phyloP scores from a whole-genome alignment of 2,113 vertebrate genomes.

The Sylvietta virens region DNA sequence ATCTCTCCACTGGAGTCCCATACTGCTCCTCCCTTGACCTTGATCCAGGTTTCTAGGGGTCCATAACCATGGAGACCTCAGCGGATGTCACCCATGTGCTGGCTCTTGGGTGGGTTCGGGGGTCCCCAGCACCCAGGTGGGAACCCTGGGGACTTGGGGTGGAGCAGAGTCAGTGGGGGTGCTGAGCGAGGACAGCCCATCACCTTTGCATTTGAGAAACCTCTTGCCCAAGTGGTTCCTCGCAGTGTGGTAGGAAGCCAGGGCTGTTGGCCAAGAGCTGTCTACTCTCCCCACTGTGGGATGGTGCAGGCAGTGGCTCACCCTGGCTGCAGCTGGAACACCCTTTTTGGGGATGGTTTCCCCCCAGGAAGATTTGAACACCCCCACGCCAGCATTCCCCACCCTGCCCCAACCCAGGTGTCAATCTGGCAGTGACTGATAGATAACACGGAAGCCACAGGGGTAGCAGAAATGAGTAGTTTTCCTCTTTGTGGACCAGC shows the following conservation, averaged over 20 bases:
- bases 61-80: background rate
- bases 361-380: background rate
- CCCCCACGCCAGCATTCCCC: fast-evolving
- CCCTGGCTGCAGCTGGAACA: background rate
- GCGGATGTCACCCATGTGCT: background rate
- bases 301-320: background rate
- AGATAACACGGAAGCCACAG: background rate
- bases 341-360: background rate
- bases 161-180: background rate
- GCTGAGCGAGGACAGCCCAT: background rate
- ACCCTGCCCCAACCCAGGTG: background rate
- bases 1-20: background rate
- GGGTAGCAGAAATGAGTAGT: background rate
- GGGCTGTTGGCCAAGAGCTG: background rate
- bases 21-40: background rate
- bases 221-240: constrained; percentile 1
- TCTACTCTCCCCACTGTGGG: background rate
- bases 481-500: constrained; percentile 1
- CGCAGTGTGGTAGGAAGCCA: background rate
- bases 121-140: fast-evolving
- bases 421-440: fast-evolving
- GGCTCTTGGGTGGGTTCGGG: fast-evolving
- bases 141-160: background rate
- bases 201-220: background rate
- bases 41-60: background rate